Evolutionary conservation across 2,113 vertebrate species (phyloP).

Genomic region (Scomber japonicus): DNA sequence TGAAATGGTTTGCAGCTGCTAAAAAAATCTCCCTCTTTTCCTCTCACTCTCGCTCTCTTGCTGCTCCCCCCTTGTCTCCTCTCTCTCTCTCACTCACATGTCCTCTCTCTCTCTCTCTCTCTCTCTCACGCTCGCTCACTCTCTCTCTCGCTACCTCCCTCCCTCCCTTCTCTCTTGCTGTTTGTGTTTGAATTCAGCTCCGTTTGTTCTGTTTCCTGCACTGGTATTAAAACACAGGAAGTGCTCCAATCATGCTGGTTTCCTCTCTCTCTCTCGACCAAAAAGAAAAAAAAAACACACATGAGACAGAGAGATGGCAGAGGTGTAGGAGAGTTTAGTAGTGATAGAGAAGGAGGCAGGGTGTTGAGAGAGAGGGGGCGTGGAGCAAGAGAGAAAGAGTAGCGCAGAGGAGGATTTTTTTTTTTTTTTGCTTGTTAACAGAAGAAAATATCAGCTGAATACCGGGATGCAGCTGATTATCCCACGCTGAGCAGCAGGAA

Average conservation of each 20-base stretch:
- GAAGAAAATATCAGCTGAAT: slow-evolving; percentile 56
- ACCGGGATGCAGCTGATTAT: slow-evolving; percentile 61
- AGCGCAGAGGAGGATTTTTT: slow-evolving; percentile 64
- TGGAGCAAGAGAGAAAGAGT: slow-evolving; percentile 56
- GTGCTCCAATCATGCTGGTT: slow-evolving; percentile 86
- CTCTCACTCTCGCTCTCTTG: slow-evolving; percentile 74
- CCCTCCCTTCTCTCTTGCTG: slow-evolving; percentile 71
- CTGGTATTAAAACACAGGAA: slow-evolving; percentile 89
- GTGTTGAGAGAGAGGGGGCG: slow-evolving; percentile 50
- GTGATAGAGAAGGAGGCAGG: slow-evolving; percentile 42
- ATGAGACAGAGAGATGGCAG: slow-evolving; percentile 36
- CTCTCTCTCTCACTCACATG: slow-evolving; percentile 60
- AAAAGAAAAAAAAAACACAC: slow-evolving; percentile 46
- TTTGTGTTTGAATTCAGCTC: slow-evolving; percentile 90
- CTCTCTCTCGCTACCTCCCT: slow-evolving; percentile 42
- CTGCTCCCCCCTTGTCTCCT: slow-evolving; percentile 55
- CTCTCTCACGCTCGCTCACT: slow-evolving; percentile 50
- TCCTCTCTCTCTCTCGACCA: slow-evolving; percentile 70
- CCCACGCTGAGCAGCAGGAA: slow-evolving; percentile 37
- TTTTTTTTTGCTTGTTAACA: slow-evolving; percentile 44
- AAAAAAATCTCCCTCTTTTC: slow-evolving; percentile 88
- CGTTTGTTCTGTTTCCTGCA: slow-evolving; percentile 89
- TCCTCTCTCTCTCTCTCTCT: slow-evolving; percentile 50
- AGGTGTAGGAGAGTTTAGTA: slow-evolving; percentile 34
- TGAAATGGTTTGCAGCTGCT: slow-evolving; percentile 91